These are phyloP conservation scores for Tiliqua scincoides DNA, from an alignment of 2,113 vertebrate genomes.

Conservation along the genomic window DNA sequence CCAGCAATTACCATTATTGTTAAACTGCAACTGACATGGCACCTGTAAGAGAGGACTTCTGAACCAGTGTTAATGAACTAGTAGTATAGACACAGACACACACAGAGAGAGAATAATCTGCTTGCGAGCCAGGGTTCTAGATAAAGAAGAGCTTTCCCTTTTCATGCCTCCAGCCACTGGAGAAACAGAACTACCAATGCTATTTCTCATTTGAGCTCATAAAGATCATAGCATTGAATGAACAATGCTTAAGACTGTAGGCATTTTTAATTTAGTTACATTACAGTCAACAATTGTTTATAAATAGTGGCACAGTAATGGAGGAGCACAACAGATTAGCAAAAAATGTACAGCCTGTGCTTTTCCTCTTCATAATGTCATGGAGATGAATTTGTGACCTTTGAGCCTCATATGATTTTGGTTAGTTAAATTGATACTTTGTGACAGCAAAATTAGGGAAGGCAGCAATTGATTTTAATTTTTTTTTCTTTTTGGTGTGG, in stretches of 20 bases:
- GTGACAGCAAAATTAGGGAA: constrained; percentile 6
- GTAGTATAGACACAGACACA: too few species aligned
- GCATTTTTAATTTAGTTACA: neutral
- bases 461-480: neutral
- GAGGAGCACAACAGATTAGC: neutral
- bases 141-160: neutral
- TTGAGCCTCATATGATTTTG: constrained; percentile 13
- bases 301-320: neutral
- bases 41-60: neutral
- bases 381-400: neutral
- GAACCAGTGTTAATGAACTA: neutral
- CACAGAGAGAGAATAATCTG: too few species aligned
- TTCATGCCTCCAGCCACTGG: neutral
- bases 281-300: neutral
- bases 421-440: constrained; percentile 44
- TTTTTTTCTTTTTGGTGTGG: neutral
- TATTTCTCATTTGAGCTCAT: neutral
- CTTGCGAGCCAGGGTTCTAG: too few species aligned
- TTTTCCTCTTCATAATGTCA: neutral
- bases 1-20: too few species aligned
- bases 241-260: too few species aligned
- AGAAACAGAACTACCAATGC: neutral
- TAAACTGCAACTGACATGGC: neutral
- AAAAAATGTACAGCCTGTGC: neutral
- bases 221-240: neutral